Percentiles rank a stretch among this genome's conserved stretches.
Conservation (phyloP, 2,888 invertebrate species). For the Mechanitis mazaeus region DNA sequence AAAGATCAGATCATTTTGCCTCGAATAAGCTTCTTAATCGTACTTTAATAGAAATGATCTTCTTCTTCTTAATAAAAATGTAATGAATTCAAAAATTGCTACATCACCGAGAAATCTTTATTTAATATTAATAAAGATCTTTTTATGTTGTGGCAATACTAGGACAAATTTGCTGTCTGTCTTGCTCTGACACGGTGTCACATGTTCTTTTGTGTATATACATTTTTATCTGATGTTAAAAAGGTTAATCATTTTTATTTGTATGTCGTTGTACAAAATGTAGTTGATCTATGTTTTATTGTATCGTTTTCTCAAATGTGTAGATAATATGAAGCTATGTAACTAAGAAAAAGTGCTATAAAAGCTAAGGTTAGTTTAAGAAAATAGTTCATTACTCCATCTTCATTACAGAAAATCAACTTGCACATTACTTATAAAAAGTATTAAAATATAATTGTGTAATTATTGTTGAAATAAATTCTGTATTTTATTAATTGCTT, state of each 20-base stretch:
- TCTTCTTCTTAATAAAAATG: too few species aligned
- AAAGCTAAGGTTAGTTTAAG: not conserved
- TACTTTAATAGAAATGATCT: too few species aligned
- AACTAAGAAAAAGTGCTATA: conserved; percentile 2
- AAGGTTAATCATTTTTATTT: not conserved
- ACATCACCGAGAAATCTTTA: too few species aligned
- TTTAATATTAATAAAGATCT: too few species aligned
- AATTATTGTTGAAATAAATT: conserved; percentile 69
- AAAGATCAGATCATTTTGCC: too few species aligned
- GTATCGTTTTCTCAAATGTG: not conserved
- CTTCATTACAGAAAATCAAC: conserved; percentile 25
- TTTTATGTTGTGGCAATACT: too few species aligned
- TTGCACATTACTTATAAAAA: conserved; percentile 21
- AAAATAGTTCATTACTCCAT: conserved; percentile 23
- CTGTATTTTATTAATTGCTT: conserved; percentile 31
- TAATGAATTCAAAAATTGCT: too few species aligned
- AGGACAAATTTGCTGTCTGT: too few species aligned
- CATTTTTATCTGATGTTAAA: not conserved
- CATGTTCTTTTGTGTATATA: not conserved
- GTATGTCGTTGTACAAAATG: not conserved
- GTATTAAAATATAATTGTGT: conserved; percentile 41
- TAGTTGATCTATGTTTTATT: not conserved
- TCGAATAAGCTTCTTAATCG: too few species aligned
- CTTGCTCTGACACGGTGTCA: too few species aligned
- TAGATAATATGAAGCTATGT: not conserved